Evolutionary conservation across 2,888 invertebrate genomes (phyloP), one percentile per base, ranked within the genome.

Genomic region (Harmothoe impar): DNA sequence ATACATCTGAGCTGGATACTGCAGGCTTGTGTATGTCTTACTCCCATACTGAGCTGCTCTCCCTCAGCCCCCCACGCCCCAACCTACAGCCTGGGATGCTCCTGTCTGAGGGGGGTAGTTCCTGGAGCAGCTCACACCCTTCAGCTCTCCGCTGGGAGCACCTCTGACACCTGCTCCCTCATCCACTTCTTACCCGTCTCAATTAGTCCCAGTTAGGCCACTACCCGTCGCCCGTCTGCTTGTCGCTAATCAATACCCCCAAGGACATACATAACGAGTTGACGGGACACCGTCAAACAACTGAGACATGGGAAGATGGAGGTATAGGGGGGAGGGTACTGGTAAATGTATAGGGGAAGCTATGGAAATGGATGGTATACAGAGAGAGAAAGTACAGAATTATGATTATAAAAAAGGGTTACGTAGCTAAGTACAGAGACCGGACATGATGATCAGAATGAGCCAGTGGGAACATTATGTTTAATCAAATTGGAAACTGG

Each of bases 161-260:
- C 84, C 84, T 25, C 23, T 43, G 84, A 84, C 84, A 84, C 84
- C 43, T 84, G 84, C 84, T 84, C 84, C 43, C 29, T 43, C 84
- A 84, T 23, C 35, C 51, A 5, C 51, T 51, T 35, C 84, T 35
- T 84, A 35, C 29, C 29, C 5, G 33, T 43, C 84, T 43, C 84
- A 84, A 84, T 84, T 84, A 84, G 84, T 35, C 51, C 84, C 84
- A 43, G 29, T 84, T 84, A 25, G 84, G 33, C 84, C 84, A 33
- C n/a, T 29, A 20, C 5, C n/a, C 35, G 78, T 35, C 35, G 29
- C 10, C n/a, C n/a, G 35, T 35, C 43, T 43, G 43, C 84, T 35
- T 33, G 35, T 43, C 43, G 23, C 84, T 43, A 33, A 84, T 84
- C 84, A 43, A 84, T 43, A 84, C 78, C 20, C 35, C 25, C 23